These are phyloP conservation scores for Arctopsyche grandis DNA, from an alignment of 1,140 invertebrate genomes.

Conservation along the genomic window DNA sequence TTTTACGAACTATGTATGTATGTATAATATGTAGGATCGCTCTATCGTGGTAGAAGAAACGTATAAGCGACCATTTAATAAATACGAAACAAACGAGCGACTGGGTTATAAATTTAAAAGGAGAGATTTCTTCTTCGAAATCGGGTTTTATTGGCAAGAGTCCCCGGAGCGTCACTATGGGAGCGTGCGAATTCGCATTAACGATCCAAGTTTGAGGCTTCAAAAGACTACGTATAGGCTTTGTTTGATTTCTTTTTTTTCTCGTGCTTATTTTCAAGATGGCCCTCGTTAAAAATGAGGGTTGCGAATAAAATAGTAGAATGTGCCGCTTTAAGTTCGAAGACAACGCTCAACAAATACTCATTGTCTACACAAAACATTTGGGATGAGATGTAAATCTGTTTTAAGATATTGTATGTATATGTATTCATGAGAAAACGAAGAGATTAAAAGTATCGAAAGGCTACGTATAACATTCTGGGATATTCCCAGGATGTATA, in stretches of 20 bases:
- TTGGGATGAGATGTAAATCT: neutral
- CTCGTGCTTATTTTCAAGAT: neutral
- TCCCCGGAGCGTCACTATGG: neutral
- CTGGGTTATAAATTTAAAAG: too few species aligned
- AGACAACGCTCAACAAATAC: neutral
- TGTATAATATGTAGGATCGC: too few species aligned
- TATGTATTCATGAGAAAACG: too few species aligned
- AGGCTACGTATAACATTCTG: too few species aligned
- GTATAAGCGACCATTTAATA: neutral
- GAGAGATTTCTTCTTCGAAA: slow-evolving; percentile 6
- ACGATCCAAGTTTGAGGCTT: neutral
- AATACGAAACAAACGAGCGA: too few species aligned
- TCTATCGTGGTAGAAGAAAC: neutral
- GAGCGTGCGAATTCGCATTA: neutral
- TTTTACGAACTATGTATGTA: neutral
- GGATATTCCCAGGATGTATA: too few species aligned
- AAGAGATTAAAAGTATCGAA: too few species aligned
- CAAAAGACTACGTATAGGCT: neutral
- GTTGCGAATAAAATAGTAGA: slow-evolving; percentile 4
- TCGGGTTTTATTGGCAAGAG: neutral
- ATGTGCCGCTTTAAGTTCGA: neutral
- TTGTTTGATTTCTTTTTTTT: neutral
- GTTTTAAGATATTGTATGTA: too few species aligned
- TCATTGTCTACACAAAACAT: neutral
- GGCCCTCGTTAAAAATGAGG: slow-evolving; percentile 1